A percentile compares a stretch with the other conserved stretches of the same genome.
Evolutionary conservation across 2,888 invertebrate genomes (phyloP).

Genomic region (Tuta absoluta): DNA sequence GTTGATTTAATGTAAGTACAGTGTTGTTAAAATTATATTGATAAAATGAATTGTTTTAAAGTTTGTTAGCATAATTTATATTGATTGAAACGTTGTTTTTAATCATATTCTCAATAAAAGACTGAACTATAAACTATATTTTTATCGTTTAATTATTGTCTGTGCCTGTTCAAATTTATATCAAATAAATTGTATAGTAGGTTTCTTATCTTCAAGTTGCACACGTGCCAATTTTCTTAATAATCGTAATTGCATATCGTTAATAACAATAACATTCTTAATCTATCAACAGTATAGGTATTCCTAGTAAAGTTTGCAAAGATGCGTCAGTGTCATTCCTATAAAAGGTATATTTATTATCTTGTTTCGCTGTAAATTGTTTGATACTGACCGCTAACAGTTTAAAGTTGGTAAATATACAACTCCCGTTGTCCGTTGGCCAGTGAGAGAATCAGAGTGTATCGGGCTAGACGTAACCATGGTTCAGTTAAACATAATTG

Average conservation of each 20-base stretch:
- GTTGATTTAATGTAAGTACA: neutral
- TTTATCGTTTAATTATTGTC: neutral
- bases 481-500: conserved; percentile 55
- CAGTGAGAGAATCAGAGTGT: conserved; percentile 11
- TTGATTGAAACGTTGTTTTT: too few relatives aligned
- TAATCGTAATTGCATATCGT: too few relatives aligned
- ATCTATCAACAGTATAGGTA: too few relatives aligned
- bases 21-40: too few relatives aligned
- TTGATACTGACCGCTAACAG: neutral
- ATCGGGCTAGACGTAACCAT: conserved; percentile 54
- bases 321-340: too few relatives aligned
- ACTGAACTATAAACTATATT: conserved; percentile 22
- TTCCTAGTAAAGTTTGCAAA: too few relatives aligned
- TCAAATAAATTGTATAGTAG: too few relatives aligned
- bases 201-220: too few relatives aligned
- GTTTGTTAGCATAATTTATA: too few relatives aligned
- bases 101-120: conserved; percentile 23
- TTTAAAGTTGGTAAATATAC: neutral
- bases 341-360: neutral
- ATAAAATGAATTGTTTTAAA: too few relatives aligned
- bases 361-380: neutral
- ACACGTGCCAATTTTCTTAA: too few relatives aligned
- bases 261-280: too few relatives aligned
- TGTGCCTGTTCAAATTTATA: neutral
- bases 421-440: neutral